phyloP scores from a whole-genome alignment of 2,888 invertebrate species.

The Neoaliturus tenellus region DNA sequence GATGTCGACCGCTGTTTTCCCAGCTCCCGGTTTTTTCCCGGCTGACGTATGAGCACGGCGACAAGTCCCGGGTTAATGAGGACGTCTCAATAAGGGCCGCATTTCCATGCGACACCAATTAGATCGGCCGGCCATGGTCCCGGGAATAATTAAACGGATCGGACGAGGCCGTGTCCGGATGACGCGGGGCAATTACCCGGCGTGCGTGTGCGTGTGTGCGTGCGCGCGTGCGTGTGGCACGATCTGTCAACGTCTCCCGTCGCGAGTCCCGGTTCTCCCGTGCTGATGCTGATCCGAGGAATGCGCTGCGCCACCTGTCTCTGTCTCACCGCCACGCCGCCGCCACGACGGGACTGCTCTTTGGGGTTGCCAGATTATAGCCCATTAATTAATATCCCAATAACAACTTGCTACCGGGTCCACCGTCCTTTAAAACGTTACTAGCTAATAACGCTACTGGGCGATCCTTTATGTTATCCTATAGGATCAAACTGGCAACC shows the following conservation, averaged over 20 bases:
- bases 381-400: too few relatives aligned
- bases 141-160: constrained; percentile 16
- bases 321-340: too few relatives aligned
- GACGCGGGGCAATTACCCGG: constrained; percentile 15
- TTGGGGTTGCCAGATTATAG: too few relatives aligned
- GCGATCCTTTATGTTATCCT: too few relatives aligned
- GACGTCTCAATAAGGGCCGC: constrained; percentile 42
- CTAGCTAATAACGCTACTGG: too few relatives aligned
- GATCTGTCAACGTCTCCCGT: constrained; percentile 31
- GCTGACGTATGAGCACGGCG: not conserved
- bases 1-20: constrained; percentile 4
- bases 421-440: too few relatives aligned
- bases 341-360: too few relatives aligned
- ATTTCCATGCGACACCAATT: constrained; percentile 38
- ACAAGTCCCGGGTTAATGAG: constrained; percentile 29
- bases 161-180: not conserved
- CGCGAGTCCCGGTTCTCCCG: not conserved
- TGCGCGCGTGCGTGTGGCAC: constrained; percentile 31
- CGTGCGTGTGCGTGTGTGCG: not conserved
- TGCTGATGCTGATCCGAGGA: not conserved
- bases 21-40: constrained; percentile 14
- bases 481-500: too few relatives aligned
- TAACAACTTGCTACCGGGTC: too few relatives aligned
- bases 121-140: not conserved
- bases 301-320: not conserved